Evolutionary conservation across 2,888 invertebrate species (phyloP), one percentile per base, ranked within the genome.

Genomic region (Bombylius discolor): DNA sequence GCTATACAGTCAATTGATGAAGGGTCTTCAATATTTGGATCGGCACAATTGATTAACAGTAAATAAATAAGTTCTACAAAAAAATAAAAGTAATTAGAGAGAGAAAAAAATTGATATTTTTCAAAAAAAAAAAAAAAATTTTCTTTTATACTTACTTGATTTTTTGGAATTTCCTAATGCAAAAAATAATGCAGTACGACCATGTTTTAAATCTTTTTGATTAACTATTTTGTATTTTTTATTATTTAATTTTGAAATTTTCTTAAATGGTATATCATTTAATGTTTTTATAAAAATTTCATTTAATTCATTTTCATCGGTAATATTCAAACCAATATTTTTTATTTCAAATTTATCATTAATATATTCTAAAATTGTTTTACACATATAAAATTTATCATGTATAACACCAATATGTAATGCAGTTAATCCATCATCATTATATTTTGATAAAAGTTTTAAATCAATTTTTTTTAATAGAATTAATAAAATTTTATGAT

Each of bases 401-500:
- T 47, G 32, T n/a, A 14, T n/a, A 9, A 50, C 53, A 8, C 50
- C 53, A 11, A 53, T n/a, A 51, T 56, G 56, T 34, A 56, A 46
- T 14, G 56, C 50, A n/a, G 53, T 50, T 12, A 47, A 11, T 45
- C 59, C 59, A 36, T 55, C 42, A 49, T 59, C 49, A 36, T 59
- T 59, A 23, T 31, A 50, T 23, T 48, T n/a, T 31, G 47, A 36
- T 9, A 59, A 14, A 14, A 53, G 39, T 8, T 59, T 50, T 33
- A 49, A 44, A 5, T 42, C 12, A 12, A 55, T 14, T 32, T 47
- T 49, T 36, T 44, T 42, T n/a, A 59, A 39, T 31, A 59, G 33
- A 32, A 51, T 33, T 51, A 50, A 31, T 8, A 59, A 36, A 51
- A 67, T 64, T 46, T 23, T 23, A 23, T 23, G 23, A 23, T 65